Evolutionary conservation across 2,888 invertebrate genomes (phyloP).

Genomic region (Meandrusa payeni): DNA sequence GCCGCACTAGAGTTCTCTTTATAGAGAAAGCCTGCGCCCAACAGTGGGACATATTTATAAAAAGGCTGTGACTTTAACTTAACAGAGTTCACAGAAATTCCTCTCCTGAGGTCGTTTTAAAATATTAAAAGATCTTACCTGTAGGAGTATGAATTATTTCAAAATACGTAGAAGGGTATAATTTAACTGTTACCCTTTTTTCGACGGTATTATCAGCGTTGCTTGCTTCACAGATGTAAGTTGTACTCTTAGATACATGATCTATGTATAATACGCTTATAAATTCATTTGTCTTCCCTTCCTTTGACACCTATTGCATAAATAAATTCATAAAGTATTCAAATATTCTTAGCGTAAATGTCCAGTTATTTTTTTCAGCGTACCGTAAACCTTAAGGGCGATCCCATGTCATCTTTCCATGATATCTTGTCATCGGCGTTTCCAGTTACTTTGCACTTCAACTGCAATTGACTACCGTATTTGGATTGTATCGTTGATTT

Average conservation of each 20-base stretch:
- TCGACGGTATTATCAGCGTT: background rate
- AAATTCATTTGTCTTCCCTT: background rate
- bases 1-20: too few species aligned
- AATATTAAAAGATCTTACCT: too few species aligned
- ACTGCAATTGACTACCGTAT: conserved; percentile 1
- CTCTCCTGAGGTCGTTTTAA: too few species aligned
- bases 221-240: conserved; percentile 2
- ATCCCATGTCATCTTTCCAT: conserved; percentile 20
- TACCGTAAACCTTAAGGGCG: conserved; percentile 11
- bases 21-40: too few species aligned
- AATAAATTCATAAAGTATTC: background rate
- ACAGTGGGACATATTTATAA: too few species aligned
- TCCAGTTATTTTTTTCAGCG: background rate
- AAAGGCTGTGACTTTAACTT: too few species aligned
- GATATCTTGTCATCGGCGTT: conserved; percentile 18
- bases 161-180: background rate
- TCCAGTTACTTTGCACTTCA: conserved; percentile 24
- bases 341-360: background rate
- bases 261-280: background rate
- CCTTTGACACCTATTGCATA: background rate
- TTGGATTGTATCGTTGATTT: background rate
- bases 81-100: too few species aligned
- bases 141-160: background rate
- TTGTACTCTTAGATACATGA: background rate
- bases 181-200: background rate